These are phyloP conservation scores for Gadopsis marmoratus DNA, from an alignment of 2,797 vertebrate genomes.

Conservation along the genomic window DNA sequence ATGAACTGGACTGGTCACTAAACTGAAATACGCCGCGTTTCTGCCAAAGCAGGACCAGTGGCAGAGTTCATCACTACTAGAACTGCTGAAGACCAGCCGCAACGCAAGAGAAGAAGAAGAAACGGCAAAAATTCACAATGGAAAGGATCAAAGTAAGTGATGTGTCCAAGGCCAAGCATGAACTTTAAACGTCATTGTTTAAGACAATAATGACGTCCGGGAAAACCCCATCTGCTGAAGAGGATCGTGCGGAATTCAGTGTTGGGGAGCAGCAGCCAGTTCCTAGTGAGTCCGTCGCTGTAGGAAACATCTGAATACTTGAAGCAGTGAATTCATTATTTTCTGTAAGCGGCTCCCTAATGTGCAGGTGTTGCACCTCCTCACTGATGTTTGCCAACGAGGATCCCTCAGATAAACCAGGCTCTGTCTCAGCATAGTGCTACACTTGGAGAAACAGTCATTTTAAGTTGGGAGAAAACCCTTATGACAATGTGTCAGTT, in stretches of 20 bases:
- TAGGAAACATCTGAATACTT: neutral
- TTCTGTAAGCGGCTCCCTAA: neutral
- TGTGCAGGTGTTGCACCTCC: slow-evolving; percentile 23
- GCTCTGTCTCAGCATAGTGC: slow-evolving; percentile 13
- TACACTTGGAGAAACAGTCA: neutral
- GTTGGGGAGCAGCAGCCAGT: too few relatives aligned
- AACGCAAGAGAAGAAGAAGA: too few relatives aligned
- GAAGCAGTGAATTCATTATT: neutral
- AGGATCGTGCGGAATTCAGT: too few relatives aligned
- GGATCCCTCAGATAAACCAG: slow-evolving; percentile 4
- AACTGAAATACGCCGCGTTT: neutral
- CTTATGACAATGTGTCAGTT: neutral
- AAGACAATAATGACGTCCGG: too few relatives aligned
- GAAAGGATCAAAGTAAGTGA: neutral
- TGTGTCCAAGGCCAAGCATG: too few relatives aligned
- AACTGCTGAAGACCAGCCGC: too few relatives aligned
- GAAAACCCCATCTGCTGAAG: too few relatives aligned
- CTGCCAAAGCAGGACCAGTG: neutral
- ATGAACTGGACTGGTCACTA: neutral
- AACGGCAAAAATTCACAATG: too few relatives aligned
- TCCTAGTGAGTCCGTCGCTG: neutral
- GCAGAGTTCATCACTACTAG: neutral
- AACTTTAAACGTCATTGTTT: neutral
- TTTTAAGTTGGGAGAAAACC: slow-evolving; percentile 2
- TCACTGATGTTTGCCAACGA: slow-evolving; percentile 7